A percentile compares a stretch with the other conserved stretches of the same genome.
These are phyloP conservation scores for Caretta caretta DNA, from an alignment of 2,113 vertebrate species.

Conservation along the genomic window DNA sequence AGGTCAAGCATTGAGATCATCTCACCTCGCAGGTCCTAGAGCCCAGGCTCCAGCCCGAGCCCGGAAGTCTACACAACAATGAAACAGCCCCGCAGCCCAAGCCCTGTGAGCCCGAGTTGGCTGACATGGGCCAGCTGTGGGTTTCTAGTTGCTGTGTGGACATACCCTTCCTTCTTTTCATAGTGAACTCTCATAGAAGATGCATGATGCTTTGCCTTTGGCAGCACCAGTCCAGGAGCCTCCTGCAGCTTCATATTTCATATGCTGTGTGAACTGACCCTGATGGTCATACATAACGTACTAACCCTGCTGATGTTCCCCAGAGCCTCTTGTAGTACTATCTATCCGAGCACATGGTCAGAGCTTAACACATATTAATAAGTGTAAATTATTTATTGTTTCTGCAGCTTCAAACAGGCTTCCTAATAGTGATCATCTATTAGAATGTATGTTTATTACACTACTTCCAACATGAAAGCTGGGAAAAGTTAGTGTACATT, in stretches of 20 bases:
- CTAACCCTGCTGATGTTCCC: background rate
- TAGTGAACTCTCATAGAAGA: background rate
- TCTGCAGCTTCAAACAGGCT: slow-evolving; percentile 45
- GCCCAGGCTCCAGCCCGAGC: too few relatives aligned
- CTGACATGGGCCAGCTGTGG: too few relatives aligned
- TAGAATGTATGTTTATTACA: background rate
- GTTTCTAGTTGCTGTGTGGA: background rate
- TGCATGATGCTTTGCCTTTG: background rate
- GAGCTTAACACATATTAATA: slow-evolving; percentile 35
- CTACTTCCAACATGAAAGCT: background rate
- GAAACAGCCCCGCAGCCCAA: too few relatives aligned
- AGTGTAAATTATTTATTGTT: slow-evolving; percentile 45
- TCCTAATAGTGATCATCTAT: background rate
- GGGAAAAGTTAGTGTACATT: background rate
- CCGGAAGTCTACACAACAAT: too few relatives aligned
- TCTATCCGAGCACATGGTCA: background rate
- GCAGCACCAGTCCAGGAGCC: background rate
- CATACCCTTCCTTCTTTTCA: background rate
- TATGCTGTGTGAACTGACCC: background rate
- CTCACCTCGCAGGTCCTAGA: too few relatives aligned
- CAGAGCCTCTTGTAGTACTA: background rate
- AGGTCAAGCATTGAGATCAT: too few relatives aligned
- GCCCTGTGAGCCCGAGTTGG: too few relatives aligned
- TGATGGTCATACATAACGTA: background rate
- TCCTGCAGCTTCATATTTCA: background rate